phyloP scores from a whole-genome alignment of 1,140 invertebrate genomes.

The Daktulosphaira vitifoliae region DNA sequence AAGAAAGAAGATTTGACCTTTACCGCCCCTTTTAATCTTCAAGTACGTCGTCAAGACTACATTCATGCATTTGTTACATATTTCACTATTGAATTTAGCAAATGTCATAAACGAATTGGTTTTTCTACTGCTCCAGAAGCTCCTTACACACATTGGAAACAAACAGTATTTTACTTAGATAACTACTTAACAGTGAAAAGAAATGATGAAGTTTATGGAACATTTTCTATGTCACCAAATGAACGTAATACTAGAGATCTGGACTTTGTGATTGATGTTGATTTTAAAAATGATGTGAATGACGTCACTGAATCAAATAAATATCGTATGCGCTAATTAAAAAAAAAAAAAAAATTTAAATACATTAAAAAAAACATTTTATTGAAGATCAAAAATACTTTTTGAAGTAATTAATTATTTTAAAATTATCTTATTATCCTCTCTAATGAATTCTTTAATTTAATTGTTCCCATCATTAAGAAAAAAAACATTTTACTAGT shows the following conservation, averaged over 20 bases:
- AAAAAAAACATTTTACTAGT: background rate
- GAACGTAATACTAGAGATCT: constrained; percentile 92
- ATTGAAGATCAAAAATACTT: constrained; percentile 27
- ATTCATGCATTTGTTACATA: constrained; percentile 96
- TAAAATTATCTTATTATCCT: constrained; percentile 2
- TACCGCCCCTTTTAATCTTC: constrained; percentile 77
- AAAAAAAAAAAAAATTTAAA: background rate
- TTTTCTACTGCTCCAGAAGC: constrained; percentile 97
- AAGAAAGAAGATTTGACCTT: constrained; percentile 91
- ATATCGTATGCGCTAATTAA: constrained; percentile 85
- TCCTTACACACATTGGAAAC: constrained; percentile 98
- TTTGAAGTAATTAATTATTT: constrained; percentile 5
- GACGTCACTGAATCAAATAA: constrained; percentile 80
- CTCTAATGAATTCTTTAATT: constrained; percentile 1
- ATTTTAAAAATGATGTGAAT: constrained; percentile 92
- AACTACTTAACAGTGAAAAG: constrained; percentile 93
- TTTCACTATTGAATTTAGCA: constrained; percentile 98
- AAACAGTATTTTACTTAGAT: constrained; percentile 98
- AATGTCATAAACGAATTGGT: constrained; percentile 96
- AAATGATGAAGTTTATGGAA: constrained; percentile 84
- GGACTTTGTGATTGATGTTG: constrained; percentile 87
- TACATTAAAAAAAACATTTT: background rate
- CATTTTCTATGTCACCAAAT: constrained; percentile 90
- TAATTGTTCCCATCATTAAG: background rate
- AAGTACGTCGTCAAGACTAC: constrained; percentile 88